Evolutionary conservation across 2,113 vertebrate genomes (phyloP).

Genomic region (Leucosticte australis): DNA sequence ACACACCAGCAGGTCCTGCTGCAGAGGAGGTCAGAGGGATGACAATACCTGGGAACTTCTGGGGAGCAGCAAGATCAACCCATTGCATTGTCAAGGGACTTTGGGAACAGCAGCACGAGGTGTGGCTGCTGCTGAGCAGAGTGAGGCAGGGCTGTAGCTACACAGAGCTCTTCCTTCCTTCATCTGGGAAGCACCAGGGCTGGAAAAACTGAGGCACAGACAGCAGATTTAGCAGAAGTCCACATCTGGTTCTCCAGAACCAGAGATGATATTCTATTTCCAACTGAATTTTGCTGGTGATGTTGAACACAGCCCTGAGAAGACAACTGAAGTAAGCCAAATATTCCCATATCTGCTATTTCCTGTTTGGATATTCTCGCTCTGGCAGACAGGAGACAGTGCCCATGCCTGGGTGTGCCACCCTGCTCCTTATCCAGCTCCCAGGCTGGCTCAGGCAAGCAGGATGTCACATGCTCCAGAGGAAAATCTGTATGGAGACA

Average conservation of each 20-base stretch:
- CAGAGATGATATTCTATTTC: background rate
- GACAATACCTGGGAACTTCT: background rate
- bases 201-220: background rate
- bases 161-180: background rate
- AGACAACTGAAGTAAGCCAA: background rate
- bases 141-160: background rate
- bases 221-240: background rate
- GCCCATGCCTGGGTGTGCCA: background rate
- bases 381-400: background rate
- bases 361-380: background rate
- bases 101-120: background rate
- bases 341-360: background rate
- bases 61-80: background rate
- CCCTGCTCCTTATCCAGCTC: background rate
- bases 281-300: background rate
- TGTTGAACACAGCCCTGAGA: background rate
- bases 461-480: background rate
- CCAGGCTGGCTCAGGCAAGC: background rate
- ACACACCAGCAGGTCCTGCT: background rate
- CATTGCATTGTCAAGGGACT: background rate
- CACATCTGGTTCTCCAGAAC: background rate
- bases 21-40: background rate
- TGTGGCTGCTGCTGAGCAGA: background rate
- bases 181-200: background rate
- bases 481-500: background rate